Conservation (phyloP, 2,888 invertebrate species). For the Leptopilina syphax region DNA sequence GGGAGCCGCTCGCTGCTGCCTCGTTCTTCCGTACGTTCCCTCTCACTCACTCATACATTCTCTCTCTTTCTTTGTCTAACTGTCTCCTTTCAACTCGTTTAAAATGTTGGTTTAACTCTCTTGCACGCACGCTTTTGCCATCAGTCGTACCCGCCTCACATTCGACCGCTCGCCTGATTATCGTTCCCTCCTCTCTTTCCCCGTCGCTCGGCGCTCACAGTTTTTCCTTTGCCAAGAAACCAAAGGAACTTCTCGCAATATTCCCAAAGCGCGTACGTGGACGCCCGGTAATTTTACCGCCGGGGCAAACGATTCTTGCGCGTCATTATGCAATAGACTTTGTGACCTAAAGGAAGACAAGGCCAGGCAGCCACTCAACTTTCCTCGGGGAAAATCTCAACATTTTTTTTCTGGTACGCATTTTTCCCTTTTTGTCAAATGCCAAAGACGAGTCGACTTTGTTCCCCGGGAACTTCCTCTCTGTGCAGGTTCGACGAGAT, state of each 20-base stretch:
- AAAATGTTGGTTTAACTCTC: not conserved
- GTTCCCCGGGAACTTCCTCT: conserved; percentile 2
- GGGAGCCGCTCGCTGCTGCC: conserved; percentile 51
- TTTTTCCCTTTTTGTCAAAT: not conserved
- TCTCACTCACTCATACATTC: conserved; percentile 36
- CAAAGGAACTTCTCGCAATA: conserved; percentile 42
- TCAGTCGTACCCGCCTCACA: conserved; percentile 20
- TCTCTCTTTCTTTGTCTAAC: conserved; percentile 38
- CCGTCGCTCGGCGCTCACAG: not conserved
- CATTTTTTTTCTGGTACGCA: conserved; percentile 23
- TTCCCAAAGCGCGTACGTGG: conserved; percentile 51
- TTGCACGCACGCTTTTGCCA: conserved; percentile 22
- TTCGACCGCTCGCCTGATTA: conserved; percentile 42
- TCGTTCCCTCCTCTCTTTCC: conserved; percentile 12
- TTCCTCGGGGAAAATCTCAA: conserved; percentile 10
- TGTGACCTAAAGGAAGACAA: conserved; percentile 45
- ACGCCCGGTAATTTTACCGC: conserved; percentile 29
- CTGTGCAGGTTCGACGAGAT: conserved; percentile 35
- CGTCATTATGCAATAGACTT: conserved; percentile 73
- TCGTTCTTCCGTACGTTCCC: conserved; percentile 52
- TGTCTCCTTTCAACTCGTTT: conserved; percentile 10
- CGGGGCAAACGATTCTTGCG: conserved; percentile 62
- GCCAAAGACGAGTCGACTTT: conserved; percentile 29
- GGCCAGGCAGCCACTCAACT: conserved; percentile 34
- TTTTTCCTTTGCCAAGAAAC: conserved; percentile 35